Evolutionary conservation across 2,113 vertebrate genomes (phyloP), one percentile per base, ranked within the genome.

Genomic region (Protomyctophum bolini): DNA sequence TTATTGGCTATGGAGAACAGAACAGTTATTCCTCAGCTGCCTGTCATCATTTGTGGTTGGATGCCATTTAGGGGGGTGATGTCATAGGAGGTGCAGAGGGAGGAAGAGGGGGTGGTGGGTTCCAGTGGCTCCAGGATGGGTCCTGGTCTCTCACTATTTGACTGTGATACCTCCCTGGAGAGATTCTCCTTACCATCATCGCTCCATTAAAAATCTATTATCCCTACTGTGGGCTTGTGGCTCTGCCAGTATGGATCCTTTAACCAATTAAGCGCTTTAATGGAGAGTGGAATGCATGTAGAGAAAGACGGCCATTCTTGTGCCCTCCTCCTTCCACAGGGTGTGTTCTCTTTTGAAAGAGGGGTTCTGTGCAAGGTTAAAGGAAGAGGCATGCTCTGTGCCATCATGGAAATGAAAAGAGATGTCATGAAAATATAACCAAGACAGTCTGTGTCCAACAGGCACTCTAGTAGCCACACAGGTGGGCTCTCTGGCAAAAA

Each of bases 201-300:
- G 74, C 73, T 86, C 87, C 86, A 92, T 91, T 91, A 91, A 88
- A 93, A 90, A 92, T 91, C 91, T 86, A 86, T 94, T 92, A 94
- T 87, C 82, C 76, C 77, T 88, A 76, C 77, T 83, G 84, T 74
- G 75, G 89, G 73, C 72, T 87, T 86, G 85, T 82, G 80, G 82
- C 86, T 81, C 79, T 86, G 87, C 81, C 68, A 83, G 71, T 89
- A 87, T 91, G 77, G 87, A 87, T 91, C 77, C 80, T 86, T 88
- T 90, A 84, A 90, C 89, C 83, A 86, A 91, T 92, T 87, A 88
- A 64, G 79, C 63, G 58, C 83, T 83, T 78, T 76, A 86, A 86
- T 88, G 74, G 83, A 78, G 75, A 77, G 70, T 64, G 70, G 70
- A 54, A 70, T 74, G 76, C 72, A 69, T 72, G 70, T 77, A n/a